phyloP scores from a whole-genome alignment of 2,888 invertebrate genomes.

The Peribatodes rhomboidaria region DNA sequence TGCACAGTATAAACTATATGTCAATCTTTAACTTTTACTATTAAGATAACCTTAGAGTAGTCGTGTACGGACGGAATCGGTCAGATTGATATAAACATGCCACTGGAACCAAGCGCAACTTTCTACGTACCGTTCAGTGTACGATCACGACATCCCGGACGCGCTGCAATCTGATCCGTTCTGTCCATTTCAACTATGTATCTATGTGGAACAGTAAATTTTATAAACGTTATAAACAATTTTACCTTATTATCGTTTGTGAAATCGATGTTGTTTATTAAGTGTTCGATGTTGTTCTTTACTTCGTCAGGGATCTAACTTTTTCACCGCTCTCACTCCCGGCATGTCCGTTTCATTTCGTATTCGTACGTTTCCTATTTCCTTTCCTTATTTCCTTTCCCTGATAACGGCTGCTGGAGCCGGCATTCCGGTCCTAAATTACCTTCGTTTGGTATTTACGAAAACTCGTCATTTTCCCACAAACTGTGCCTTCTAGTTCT shows the following conservation, averaged over 20 bases:
- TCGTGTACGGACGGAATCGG: slow-evolving; percentile 62
- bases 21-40: slow-evolving; percentile 73
- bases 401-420: slow-evolving; percentile 7
- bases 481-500: slow-evolving; percentile 84
- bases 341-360: slow-evolving; percentile 27
- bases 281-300: slow-evolving; percentile 59
- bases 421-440: slow-evolving; percentile 3
- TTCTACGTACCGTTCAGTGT: not conserved
- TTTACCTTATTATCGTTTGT: slow-evolving; percentile 56
- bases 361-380: slow-evolving; percentile 22
- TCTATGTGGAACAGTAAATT: slow-evolving; percentile 60
- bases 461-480: slow-evolving; percentile 65
- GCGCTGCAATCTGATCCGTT: slow-evolving; percentile 63
- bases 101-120: slow-evolving; percentile 18
- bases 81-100: slow-evolving; percentile 58
- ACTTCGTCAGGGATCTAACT: slow-evolving; percentile 57
- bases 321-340: slow-evolving; percentile 30
- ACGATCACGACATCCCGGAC: slow-evolving; percentile 7
- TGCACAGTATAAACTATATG: slow-evolving; percentile 70
- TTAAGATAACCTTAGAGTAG: slow-evolving; percentile 72
- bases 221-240: slow-evolving; percentile 50
- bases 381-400: too few relatives aligned
- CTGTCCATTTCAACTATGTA: slow-evolving; percentile 59
- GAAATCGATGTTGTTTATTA: slow-evolving; percentile 66
- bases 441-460: slow-evolving; percentile 24